Conservation (phyloP, 1,140 invertebrate species). For the Coptotermes formosanus region DNA sequence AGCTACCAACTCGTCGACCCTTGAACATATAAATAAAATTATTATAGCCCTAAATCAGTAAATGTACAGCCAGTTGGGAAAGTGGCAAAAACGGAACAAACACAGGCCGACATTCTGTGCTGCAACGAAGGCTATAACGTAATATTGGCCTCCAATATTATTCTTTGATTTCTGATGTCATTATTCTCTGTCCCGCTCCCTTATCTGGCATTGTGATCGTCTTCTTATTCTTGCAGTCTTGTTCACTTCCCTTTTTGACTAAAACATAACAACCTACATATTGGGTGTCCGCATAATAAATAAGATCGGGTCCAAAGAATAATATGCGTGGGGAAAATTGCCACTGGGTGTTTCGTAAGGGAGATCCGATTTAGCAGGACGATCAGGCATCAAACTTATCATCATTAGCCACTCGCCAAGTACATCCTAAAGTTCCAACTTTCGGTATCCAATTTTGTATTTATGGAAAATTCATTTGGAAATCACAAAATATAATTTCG, state of each 20-base stretch:
- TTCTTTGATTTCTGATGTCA: neutral
- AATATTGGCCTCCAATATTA: neutral
- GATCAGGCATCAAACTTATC: too few species aligned
- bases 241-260: neutral
- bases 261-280: neutral
- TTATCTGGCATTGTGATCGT: neutral
- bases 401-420: too few species aligned
- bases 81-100: neutral
- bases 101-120: neutral
- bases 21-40: too few species aligned
- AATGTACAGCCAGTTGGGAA: neutral
- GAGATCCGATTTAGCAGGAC: neutral
- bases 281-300: neutral
- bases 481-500: too few species aligned
- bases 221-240: neutral
- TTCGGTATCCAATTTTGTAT: too few species aligned
- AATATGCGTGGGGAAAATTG: neutral
- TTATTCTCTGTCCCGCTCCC: neutral
- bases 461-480: too few species aligned
- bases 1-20: too few species aligned
- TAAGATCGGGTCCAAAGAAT: neutral
- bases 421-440: too few species aligned
- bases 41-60: too few species aligned
- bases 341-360: neutral
- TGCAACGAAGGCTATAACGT: neutral